Percentiles rank a stretch among this genome's conserved stretches.
Conservation (phyloP, 2,113 vertebrate species). For the Eretmochelys imbricata region DNA sequence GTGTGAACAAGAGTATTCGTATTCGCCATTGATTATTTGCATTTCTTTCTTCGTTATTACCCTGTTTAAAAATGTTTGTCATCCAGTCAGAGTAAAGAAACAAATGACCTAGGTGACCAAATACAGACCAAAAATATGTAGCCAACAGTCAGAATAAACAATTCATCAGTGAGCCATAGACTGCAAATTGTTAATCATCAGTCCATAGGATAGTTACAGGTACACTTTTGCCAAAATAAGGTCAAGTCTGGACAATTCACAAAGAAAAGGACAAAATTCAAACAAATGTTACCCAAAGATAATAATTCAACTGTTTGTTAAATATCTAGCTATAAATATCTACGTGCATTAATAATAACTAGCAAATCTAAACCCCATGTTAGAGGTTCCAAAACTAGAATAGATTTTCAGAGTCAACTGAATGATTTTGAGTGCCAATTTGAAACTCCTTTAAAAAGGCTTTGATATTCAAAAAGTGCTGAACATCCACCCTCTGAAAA, state of each 20-base stretch:
- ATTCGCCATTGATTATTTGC: slow-evolving; percentile 57
- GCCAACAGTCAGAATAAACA: slow-evolving; percentile 49
- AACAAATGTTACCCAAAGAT: background rate
- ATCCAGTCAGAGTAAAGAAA: slow-evolving; percentile 45
- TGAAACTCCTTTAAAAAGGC: background rate
- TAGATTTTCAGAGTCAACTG: background rate
- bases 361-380: background rate
- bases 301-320: background rate
- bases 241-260: background rate
- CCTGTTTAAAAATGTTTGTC: slow-evolving; percentile 48
- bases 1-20: slow-evolving; percentile 62
- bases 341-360: background rate
- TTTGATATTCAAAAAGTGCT: background rate
- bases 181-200: slow-evolving; percentile 36
- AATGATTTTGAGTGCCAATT: background rate
- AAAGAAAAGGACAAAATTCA: background rate
- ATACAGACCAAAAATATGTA: slow-evolving; percentile 56
- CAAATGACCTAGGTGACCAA: slow-evolving; percentile 64
- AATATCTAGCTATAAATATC: background rate
- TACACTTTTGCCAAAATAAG: slow-evolving; percentile 1
- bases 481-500: background rate
- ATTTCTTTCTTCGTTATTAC: slow-evolving; percentile 53
- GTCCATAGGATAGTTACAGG: background rate
- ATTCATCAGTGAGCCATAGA: background rate
- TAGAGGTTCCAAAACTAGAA: accelerated